These are phyloP conservation scores for Beris chalybata DNA, from an alignment of 2,888 invertebrate species.

Conservation along the genomic window DNA sequence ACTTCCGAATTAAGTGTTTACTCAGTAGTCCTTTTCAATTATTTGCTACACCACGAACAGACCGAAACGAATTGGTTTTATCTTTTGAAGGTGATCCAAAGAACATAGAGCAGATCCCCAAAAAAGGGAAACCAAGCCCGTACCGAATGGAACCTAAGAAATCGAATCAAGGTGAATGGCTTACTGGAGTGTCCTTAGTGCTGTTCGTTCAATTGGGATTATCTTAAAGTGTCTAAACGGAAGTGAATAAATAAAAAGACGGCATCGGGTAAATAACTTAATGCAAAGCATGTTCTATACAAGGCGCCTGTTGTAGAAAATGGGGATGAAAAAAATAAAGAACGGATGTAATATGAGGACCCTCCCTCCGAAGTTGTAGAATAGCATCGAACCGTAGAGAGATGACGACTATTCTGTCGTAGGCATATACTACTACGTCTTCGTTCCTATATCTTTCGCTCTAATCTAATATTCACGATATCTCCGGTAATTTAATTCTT, in stretches of 20 bases:
- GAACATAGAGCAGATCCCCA: not conserved
- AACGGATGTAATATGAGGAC: too few species aligned
- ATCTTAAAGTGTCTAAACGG: conserved; percentile 17
- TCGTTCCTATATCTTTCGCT: conserved; percentile 12
- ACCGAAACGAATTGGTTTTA: conserved; percentile 31
- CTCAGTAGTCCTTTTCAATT: conserved; percentile 31
- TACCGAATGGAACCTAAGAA: not conserved
- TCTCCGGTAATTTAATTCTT: conserved; percentile 39
- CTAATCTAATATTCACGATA: conserved; percentile 40
- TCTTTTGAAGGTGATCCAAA: conserved; percentile 23
- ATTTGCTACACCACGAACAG: conserved; percentile 28
- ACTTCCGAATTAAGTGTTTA: conserved; percentile 25
- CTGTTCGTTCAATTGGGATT: conserved; percentile 28
- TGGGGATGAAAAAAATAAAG: too few species aligned
- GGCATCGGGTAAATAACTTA: conserved; percentile 5
- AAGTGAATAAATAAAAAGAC: conserved; percentile 29
- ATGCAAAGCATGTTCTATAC: conserved; percentile 16
- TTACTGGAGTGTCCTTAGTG: conserved; percentile 23
- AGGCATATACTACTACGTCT: not conserved
- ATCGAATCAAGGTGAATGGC: conserved; percentile 31
- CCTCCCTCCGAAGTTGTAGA: too few species aligned
- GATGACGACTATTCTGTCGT: too few species aligned
- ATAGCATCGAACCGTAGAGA: too few species aligned
- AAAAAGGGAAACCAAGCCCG: not conserved
- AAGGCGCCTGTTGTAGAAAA: too few species aligned